Evolutionary conservation across 2,113 vertebrate species (phyloP).

Genomic region (Phalacrocorax aristotelis): DNA sequence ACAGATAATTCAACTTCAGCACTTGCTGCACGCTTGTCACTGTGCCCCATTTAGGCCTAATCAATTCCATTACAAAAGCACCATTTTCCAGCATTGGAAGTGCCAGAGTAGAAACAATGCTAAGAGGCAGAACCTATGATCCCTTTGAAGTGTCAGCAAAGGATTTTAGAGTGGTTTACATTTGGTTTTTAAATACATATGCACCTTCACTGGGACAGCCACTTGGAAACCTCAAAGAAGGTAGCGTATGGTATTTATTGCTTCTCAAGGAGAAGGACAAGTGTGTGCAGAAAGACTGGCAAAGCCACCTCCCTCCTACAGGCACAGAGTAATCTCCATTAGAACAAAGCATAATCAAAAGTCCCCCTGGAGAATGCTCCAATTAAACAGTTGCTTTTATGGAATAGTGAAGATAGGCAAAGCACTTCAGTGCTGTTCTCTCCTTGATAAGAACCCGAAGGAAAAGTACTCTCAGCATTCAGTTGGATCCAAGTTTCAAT

Average conservation of each 20-base stretch:
- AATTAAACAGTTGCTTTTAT: slow-evolving; percentile 13
- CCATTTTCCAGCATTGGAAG: neutral
- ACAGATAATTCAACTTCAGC: neutral
- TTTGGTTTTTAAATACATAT: neutral
- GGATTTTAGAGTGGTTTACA: neutral
- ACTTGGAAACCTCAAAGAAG: neutral
- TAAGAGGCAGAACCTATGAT: neutral
- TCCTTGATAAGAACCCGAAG: neutral
- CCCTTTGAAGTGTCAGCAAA: neutral
- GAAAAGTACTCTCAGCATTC: neutral
- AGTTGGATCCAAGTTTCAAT: neutral
- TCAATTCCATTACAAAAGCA: neutral
- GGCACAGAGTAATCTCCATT: neutral
- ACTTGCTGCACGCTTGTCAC: neutral
- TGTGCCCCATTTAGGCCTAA: neutral
- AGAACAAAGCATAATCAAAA: slow-evolving; percentile 27
- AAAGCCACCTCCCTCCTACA: slow-evolving; percentile 31
- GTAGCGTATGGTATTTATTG: neutral
- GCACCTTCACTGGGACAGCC: neutral
- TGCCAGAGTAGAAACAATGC: neutral
- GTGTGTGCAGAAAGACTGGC: neutral
- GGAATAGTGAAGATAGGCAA: neutral
- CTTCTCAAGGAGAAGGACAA: neutral
- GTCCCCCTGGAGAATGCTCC: neutral
- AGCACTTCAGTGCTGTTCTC: neutral